These are phyloP conservation scores for Helicoverpa assulta DNA, from an alignment of 2,888 invertebrate genomes.

Conservation along the genomic window DNA sequence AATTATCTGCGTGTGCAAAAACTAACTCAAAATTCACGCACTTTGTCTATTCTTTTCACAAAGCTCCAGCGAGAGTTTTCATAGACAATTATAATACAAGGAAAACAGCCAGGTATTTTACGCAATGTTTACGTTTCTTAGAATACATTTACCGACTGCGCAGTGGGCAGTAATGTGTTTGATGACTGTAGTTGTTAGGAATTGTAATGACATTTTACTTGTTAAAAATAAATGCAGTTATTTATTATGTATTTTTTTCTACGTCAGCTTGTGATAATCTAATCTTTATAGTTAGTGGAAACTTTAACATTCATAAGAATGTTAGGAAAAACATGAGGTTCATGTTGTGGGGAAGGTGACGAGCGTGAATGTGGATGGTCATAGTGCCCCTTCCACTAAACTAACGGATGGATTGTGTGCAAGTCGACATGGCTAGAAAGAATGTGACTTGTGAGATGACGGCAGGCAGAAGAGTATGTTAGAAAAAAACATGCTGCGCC, in stretches of 20 bases:
- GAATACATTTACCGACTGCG: conserved; percentile 53
- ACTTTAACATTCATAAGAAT: too few species aligned
- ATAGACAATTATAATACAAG: conserved; percentile 28
- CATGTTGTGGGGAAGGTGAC: too few species aligned
- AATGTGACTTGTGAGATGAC: too few species aligned
- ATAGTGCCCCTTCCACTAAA: too few species aligned
- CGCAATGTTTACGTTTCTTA: conserved; percentile 48
- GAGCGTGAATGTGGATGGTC: too few species aligned
- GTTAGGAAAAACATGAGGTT: too few species aligned
- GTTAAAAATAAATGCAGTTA: conserved; percentile 37
- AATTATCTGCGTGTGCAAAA: not conserved
- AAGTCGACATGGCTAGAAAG: too few species aligned
- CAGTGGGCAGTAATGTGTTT: conserved; percentile 54
- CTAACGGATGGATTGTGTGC: too few species aligned
- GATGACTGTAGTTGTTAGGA: conserved; percentile 34
- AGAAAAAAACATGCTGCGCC: too few species aligned
- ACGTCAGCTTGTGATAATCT: too few species aligned
- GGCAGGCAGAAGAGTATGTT: too few species aligned
- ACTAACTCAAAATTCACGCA: not conserved
- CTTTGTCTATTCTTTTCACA: not conserved
- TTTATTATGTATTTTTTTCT: not conserved
- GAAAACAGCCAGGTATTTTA: conserved; percentile 44
- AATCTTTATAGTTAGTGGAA: too few species aligned
- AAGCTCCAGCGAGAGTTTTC: conserved; percentile 6
- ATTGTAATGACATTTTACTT: conserved; percentile 23